Conservation (phyloP, 1,140 invertebrate genomes). For the Hypothenemus hampei region DNA sequence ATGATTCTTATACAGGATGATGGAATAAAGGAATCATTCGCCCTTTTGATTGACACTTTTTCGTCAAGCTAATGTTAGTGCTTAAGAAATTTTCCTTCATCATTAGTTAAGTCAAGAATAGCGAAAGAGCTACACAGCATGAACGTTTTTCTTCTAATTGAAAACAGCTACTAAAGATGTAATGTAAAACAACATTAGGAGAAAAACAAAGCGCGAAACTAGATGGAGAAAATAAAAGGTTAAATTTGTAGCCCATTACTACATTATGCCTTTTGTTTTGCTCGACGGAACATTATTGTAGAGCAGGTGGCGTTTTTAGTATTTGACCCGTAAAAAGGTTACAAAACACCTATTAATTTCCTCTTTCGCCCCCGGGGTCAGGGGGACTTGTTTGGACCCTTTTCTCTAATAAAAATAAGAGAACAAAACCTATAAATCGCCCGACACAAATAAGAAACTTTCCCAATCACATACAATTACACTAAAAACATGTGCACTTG, state of each 20-base stretch:
- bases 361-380: not conserved
- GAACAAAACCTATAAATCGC: not conserved
- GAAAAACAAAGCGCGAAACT: not conserved
- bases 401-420: not conserved
- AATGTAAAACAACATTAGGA: not conserved
- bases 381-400: not conserved
- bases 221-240: constrained; percentile 3
- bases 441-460: not conserved
- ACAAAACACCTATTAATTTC: constrained; percentile 11
- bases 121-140: not conserved
- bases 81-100: too few relatives aligned
- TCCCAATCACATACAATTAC: not conserved
- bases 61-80: too few relatives aligned
- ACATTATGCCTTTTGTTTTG: constrained; percentile 7
- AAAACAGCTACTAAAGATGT: too few relatives aligned
- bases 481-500: not conserved
- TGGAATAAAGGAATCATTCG: too few relatives aligned
- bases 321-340: constrained; percentile 10
- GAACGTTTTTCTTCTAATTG: constrained; percentile 4
- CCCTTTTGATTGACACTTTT: too few relatives aligned
- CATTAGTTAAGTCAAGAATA: not conserved
- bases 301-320: constrained; percentile 8
- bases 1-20: too few relatives aligned
- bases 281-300: not conserved
- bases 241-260: constrained; percentile 10